These are phyloP conservation scores for Penaeus vannamei DNA, from an alignment of 1,140 invertebrate genomes.

Conservation along the genomic window DNA sequence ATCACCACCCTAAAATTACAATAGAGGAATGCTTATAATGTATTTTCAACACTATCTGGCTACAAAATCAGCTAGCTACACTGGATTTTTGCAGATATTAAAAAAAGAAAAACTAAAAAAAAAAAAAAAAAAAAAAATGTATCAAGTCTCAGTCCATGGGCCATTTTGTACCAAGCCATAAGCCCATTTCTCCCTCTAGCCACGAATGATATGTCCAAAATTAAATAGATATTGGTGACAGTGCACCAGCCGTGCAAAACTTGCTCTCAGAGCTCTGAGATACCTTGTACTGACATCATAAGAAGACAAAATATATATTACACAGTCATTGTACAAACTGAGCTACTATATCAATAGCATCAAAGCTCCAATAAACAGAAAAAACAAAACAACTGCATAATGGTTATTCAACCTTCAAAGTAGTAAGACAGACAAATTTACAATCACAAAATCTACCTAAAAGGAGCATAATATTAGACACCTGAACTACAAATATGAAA, in stretches of 20 bases:
- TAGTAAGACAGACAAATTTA: slow-evolving; percentile 46
- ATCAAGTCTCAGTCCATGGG: background rate
- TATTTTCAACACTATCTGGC: background rate
- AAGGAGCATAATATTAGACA: slow-evolving; percentile 46
- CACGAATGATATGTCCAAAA: slow-evolving; percentile 63
- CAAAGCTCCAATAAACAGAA: slow-evolving; percentile 47
- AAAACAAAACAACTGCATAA: slow-evolving; percentile 43
- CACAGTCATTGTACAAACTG: slow-evolving; percentile 61
- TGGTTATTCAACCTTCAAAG: slow-evolving; percentile 31
- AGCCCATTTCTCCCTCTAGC: slow-evolving; percentile 52
- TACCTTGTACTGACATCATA: slow-evolving; percentile 65
- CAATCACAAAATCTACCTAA: slow-evolving; percentile 53
- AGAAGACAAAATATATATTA: slow-evolving; percentile 64
- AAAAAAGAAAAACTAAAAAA: background rate
- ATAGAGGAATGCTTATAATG: background rate
- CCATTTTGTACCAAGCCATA: slow-evolving; percentile 26
- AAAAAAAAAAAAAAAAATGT: too few relatives aligned
- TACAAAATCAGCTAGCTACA: background rate
- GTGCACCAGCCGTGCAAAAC: slow-evolving; percentile 55
- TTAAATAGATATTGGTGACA: slow-evolving; percentile 55
- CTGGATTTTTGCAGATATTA: background rate
- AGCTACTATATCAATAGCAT: slow-evolving; percentile 41
- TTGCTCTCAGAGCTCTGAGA: slow-evolving; percentile 61
- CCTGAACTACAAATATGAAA: slow-evolving; percentile 51
- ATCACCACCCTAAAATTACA: background rate